These are phyloP conservation scores for Trinectes maculatus DNA, from an alignment of 2,113 vertebrate genomes.

Conservation along the genomic window DNA sequence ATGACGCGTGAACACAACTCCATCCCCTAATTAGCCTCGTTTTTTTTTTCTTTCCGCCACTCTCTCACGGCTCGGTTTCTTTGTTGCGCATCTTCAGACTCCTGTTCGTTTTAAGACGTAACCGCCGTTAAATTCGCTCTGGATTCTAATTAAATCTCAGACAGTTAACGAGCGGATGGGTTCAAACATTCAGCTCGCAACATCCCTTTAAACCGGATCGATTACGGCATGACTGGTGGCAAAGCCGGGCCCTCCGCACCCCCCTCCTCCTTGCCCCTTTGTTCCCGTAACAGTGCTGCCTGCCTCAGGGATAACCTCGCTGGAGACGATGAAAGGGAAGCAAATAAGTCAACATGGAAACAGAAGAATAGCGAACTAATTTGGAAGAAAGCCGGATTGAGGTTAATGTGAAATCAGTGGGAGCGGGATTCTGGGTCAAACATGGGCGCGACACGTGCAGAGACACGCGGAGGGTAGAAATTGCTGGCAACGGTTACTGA, in stretches of 20 bases:
- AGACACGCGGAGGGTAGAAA: neutral
- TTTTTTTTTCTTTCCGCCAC: neutral
- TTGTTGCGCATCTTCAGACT: constrained; percentile 43
- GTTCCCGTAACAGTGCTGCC: constrained; percentile 67
- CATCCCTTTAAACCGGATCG: constrained; percentile 76
- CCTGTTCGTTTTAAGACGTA: constrained; percentile 63
- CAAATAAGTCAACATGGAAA: constrained; percentile 69
- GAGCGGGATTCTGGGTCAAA: constrained; percentile 35
- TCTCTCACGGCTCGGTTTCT: constrained; percentile 26
- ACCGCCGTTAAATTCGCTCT: constrained; percentile 73
- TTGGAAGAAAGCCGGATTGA: constrained; percentile 61
- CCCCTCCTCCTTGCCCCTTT: constrained; percentile 45
- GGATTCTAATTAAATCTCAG: constrained; percentile 78
- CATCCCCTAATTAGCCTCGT: constrained; percentile 68
- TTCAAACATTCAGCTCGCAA: constrained; percentile 77
- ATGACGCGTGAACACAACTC: constrained; percentile 66
- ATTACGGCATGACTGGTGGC: constrained; percentile 70
- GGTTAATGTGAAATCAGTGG: constrained; percentile 60
- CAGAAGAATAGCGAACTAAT: constrained; percentile 67
- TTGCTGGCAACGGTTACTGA: constrained; percentile 9
- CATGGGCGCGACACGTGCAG: constrained; percentile 2
- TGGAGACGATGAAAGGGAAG: constrained; percentile 78
- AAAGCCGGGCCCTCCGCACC: constrained; percentile 39
- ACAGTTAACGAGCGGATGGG: constrained; percentile 76
- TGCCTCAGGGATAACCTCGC: constrained; percentile 80